Evolutionary conservation across 1,140 invertebrate species (phyloP).

Genomic region (Rhyacophila brunnea): DNA sequence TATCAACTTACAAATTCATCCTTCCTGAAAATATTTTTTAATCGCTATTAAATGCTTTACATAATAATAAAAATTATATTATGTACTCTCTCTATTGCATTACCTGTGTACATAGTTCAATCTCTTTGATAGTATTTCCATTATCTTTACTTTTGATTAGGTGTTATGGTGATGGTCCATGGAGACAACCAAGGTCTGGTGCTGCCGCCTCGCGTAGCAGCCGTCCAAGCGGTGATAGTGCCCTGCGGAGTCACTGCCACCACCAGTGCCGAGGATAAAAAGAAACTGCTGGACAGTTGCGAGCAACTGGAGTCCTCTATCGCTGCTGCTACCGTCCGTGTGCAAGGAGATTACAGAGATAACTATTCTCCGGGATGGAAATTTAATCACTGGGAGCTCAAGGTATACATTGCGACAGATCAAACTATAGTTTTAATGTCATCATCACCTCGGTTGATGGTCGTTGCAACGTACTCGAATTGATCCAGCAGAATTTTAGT

Average conservation of each 20-base stretch:
- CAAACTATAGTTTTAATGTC: no score
- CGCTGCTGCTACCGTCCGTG: slow-evolving; percentile 61
- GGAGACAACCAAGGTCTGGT: slow-evolving; percentile 96
- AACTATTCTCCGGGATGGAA: slow-evolving; percentile 99
- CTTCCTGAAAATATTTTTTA: no score
- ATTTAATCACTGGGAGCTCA: slow-evolving; percentile 99
- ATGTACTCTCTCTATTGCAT: not conserved
- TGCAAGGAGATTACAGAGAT: slow-evolving; percentile 83
- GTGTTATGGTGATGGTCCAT: slow-evolving; percentile 95
- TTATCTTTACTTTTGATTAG: slow-evolving; percentile 44
- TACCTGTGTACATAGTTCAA: not conserved
- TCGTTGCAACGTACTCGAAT: no score
- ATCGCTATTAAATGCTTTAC: no score
- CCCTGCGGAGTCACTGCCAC: slow-evolving; percentile 93
- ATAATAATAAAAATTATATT: no score
- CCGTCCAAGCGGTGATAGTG: slow-evolving; percentile 84
- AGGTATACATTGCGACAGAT: slow-evolving; percentile 62
- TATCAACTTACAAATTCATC: not conserved
- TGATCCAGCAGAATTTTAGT: no score
- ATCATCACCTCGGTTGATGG: no score
- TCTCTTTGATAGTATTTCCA: not conserved
- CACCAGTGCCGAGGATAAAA: slow-evolving; percentile 69
- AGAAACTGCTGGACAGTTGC: slow-evolving; percentile 72
- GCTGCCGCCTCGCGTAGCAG: slow-evolving; percentile 89
- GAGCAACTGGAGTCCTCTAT: slow-evolving; percentile 64